phyloP scores from a whole-genome alignment of 2,888 invertebrate species.

The Stratiomys singularior region DNA sequence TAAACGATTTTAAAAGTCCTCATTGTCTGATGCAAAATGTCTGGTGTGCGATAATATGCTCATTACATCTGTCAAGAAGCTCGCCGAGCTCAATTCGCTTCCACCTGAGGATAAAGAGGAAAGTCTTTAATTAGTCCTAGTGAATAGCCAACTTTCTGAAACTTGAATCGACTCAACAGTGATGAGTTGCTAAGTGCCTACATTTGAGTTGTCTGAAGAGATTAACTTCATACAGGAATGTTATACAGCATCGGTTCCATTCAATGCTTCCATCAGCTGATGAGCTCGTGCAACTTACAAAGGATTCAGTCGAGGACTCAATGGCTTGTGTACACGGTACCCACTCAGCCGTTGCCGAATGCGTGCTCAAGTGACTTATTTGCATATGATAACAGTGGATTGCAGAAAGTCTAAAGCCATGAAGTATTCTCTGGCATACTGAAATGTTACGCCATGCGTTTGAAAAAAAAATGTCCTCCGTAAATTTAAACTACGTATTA shows the following conservation, averaged over 20 bases:
- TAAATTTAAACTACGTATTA: no score
- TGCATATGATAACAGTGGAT: constrained; percentile 13
- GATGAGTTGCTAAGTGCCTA: constrained; percentile 42
- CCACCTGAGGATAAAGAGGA: no score
- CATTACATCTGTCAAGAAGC: no score
- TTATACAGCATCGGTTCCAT: background rate
- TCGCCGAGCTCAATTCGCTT: no score
- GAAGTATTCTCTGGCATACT: no score
- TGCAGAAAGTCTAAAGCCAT: background rate
- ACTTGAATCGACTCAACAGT: constrained; percentile 11
- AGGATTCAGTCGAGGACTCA: background rate
- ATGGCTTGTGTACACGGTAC: background rate
- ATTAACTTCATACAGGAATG: constrained; percentile 49
- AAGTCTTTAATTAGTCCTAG: no score
- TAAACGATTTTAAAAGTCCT: no score
- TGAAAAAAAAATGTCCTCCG: no score
- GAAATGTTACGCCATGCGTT: no score
- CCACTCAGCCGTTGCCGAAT: background rate
- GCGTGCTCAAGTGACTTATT: constrained; percentile 42
- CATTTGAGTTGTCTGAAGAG: constrained; percentile 50
- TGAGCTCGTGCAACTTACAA: background rate
- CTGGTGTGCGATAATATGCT: no score
- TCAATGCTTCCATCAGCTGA: background rate
- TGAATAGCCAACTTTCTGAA: constrained; percentile 11
- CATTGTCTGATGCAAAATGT: no score